Evolutionary conservation across 2,113 vertebrate species (phyloP), one percentile per base, ranked within the genome.

Genomic region (Haemorhous mexicanus): DNA sequence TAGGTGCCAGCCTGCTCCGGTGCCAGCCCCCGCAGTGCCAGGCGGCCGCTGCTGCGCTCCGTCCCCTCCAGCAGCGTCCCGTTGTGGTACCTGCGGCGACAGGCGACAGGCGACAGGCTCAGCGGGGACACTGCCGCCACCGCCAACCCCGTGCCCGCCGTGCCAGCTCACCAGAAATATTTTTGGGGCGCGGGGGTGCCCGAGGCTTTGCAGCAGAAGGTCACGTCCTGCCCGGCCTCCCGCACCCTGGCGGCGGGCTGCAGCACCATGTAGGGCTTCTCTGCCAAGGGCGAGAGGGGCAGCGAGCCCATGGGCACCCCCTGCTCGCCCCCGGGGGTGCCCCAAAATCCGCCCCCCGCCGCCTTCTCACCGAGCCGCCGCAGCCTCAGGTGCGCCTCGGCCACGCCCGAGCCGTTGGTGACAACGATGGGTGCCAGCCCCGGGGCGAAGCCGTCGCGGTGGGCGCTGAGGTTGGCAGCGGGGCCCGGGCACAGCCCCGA

Each of bases 181-280:
- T 99, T 99, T 52, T 97, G 98, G 30, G 99, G 99, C 52, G 47
- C 13, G 3, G 99, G 99, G 5, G 81, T 98, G 78, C 99, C 99
- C 2, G 97, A 97, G 37, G 99, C 99, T 90, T 98, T 97, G 97
- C 99, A 99, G 97, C 99, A 99, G 79, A 99, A 95, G n/a, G 97
- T 97, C 82, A 98, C 99, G 5, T 98, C 98, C 94, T 99, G 98
- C 81, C 99, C 99, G 12, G 97, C 98, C 39, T 97, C 98, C 46
- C 98, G 98, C 74, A 98, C 98, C 93, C 98, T 98, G 8, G 98
- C 97, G 97, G 99, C 98, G 0, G 99, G 99, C 91, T 99, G 98
- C 95, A 98, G 98, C 93, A 99, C 97, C 84, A 99, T 98, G 94
- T 99, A 98, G 8, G 99, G 99, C 94, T 99, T 99, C 94, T 99